Evolutionary conservation across 2,888 invertebrate species (phyloP).

Genomic region (Drosophila tanythrix): DNA sequence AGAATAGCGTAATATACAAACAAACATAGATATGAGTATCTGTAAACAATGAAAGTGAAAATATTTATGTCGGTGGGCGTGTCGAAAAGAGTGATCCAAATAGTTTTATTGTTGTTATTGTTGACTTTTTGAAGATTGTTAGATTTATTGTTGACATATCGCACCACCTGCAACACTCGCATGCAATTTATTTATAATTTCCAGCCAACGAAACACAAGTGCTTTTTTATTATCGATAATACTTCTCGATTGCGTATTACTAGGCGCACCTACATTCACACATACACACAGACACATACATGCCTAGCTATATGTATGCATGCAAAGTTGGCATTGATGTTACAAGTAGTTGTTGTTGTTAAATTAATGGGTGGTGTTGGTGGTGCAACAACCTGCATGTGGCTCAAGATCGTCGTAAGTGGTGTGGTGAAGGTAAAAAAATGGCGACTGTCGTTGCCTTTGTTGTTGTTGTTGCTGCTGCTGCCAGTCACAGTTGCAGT

Average conservation of each 20-base stretch:
- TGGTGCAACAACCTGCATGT: constrained; percentile 84
- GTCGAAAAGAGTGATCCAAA: not conserved
- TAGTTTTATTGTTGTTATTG: constrained; percentile 18
- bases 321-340: constrained; percentile 48
- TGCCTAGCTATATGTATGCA: not conserved
- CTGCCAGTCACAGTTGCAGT: constrained; percentile 14
- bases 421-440: constrained; percentile 68
- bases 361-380: constrained; percentile 32
- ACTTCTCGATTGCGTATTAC: constrained; percentile 41
- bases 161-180: constrained; percentile 22
- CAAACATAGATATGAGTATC: not conserved
- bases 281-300: not conserved
- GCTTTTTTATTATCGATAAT: constrained; percentile 43
- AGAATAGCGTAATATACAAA: not conserved
- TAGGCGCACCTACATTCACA: constrained; percentile 17
- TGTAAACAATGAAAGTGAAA: not conserved
- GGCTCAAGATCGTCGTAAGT: constrained; percentile 84
- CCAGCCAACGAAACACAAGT: constrained; percentile 1
- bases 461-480: constrained; percentile 14
- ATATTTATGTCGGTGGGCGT: not conserved
- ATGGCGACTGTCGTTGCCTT: constrained; percentile 56
- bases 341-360: constrained; percentile 34
- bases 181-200: constrained; percentile 33
- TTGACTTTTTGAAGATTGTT: constrained; percentile 7
- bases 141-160: constrained; percentile 25